Conservation (phyloP, 1,140 invertebrate genomes). For the Macrosteles quadrilineatus region DNA sequence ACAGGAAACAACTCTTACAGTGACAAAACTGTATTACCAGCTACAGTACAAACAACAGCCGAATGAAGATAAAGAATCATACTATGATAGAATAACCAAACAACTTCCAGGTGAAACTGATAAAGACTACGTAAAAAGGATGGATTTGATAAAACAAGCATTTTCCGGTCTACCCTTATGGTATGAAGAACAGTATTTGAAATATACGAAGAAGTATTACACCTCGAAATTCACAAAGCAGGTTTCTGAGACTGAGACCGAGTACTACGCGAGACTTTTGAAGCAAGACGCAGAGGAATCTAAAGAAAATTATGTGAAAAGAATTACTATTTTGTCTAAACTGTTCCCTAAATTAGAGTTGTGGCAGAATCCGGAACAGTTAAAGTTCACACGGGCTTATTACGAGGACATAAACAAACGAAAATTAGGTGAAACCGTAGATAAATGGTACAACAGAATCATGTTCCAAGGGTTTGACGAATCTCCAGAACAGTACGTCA, state of each 20-base stretch:
- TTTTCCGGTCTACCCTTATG: background rate
- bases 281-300: background rate
- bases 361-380: background rate
- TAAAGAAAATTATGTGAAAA: conserved; percentile 10
- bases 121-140: background rate
- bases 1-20: background rate
- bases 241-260: background rate
- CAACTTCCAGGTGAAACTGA: background rate
- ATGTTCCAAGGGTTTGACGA: conserved; percentile 1
- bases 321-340: background rate
- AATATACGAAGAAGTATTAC: background rate
- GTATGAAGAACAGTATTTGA: background rate
- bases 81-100: background rate
- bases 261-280: background rate
- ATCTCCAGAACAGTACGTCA: background rate
- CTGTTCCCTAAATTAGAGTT: background rate
- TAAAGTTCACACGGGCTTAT: background rate
- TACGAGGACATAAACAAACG: background rate
- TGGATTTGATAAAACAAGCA: background rate
- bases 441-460: background rate
- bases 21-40: background rate
- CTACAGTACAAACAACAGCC: background rate
- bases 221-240: background rate
- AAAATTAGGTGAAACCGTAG: background rate
- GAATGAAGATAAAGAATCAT: background rate